Evolutionary conservation across 2,797 vertebrate genomes (phyloP).

Genomic region (Chanos chanos): DNA sequence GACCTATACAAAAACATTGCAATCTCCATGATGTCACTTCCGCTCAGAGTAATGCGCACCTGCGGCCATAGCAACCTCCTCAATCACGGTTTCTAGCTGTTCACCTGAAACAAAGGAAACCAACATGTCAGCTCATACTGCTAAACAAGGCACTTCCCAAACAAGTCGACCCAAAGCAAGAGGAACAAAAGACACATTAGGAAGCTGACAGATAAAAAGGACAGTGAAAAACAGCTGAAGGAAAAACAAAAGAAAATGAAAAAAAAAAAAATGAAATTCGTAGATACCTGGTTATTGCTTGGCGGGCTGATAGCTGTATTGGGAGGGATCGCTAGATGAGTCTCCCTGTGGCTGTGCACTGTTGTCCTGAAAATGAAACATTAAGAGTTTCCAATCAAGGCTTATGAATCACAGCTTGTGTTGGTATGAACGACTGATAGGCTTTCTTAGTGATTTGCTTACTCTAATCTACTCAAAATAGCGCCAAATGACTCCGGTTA

Average conservation of each 20-base stretch:
- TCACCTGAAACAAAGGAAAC: constrained; percentile 25
- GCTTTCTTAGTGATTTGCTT: too few relatives aligned
- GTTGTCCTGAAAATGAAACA: constrained; percentile 76
- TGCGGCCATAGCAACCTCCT: constrained; percentile 67
- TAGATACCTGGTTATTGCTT: constrained; percentile 91
- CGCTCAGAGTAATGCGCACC: constrained; percentile 89
- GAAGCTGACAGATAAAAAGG: too few relatives aligned
- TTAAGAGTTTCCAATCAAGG: background rate
- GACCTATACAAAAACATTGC: constrained; percentile 95
- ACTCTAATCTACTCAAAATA: background rate
- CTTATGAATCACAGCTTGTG: background rate
- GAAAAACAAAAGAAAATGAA: constrained; percentile 1
- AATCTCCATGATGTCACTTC: constrained; percentile 90
- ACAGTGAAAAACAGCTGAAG: too few relatives aligned
- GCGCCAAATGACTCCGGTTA: background rate
- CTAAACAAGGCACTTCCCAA: too few relatives aligned
- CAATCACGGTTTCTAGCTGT: constrained; percentile 14
- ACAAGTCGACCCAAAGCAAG: too few relatives aligned
- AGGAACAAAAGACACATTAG: too few relatives aligned
- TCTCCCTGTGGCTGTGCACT: constrained; percentile 91
- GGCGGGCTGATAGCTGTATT: constrained; percentile 94
- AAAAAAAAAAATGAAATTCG: background rate
- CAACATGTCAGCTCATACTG: too few relatives aligned
- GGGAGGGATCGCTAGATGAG: constrained; percentile 94
- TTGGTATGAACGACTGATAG: background rate